Percentiles rank a stretch among this genome's conserved stretches.
Conservation (phyloP, 2,888 invertebrate genomes). For the Cephus sareptanus region DNA sequence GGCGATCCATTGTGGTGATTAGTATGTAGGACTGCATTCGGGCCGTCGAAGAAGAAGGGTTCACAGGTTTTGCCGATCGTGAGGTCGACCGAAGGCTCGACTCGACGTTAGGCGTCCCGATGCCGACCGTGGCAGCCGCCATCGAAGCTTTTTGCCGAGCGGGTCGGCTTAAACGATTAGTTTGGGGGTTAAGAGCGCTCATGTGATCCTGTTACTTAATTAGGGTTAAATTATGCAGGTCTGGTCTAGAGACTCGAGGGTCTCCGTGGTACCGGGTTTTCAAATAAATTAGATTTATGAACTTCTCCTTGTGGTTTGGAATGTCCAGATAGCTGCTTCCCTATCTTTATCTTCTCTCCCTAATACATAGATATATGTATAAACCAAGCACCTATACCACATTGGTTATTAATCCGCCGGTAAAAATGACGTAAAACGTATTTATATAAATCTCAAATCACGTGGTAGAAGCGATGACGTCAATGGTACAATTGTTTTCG, state of each 20-base stretch:
- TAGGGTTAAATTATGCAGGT: slow-evolving; percentile 46
- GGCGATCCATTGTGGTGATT: slow-evolving; percentile 14
- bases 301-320: slow-evolving; percentile 1
- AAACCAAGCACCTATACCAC: neutral
- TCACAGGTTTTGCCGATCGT: slow-evolving; percentile 32
- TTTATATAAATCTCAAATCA: neutral
- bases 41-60: slow-evolving; percentile 9
- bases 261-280: slow-evolving; percentile 16
- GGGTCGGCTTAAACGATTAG: slow-evolving; percentile 39
- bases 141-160: slow-evolving; percentile 31
- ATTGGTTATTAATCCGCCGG: neutral
- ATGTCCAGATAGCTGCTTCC: neutral
- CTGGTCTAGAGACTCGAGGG: slow-evolving; percentile 26
- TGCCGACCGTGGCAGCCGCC: neutral
- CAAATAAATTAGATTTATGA: slow-evolving; percentile 23
- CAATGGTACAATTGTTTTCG: neutral
- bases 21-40: slow-evolving; percentile 27
- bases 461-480: neutral
- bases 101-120: neutral
- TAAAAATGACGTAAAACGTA: neutral
- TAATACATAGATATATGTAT: neutral
- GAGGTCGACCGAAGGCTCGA: slow-evolving; percentile 21
- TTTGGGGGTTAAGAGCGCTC: slow-evolving; percentile 36
- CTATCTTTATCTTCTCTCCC: neutral
- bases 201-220: slow-evolving; percentile 42